Conservation (phyloP, 35 echinoderm and acorn worm genomes). For the Stichopus chloronotus region DNA sequence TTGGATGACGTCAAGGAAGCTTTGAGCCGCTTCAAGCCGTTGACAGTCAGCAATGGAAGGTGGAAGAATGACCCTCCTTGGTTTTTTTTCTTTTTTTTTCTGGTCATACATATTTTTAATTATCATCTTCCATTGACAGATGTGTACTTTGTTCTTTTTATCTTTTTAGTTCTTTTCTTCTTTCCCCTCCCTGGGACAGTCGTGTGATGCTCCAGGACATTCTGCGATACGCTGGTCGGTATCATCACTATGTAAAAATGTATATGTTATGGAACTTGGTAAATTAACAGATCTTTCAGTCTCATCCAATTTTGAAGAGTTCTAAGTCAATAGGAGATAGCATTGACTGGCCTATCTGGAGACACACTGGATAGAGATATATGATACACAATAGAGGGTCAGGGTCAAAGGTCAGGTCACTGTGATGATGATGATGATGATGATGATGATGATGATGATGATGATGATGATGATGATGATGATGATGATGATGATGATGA, state of each 20-base stretch:
- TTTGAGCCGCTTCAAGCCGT: neutral
- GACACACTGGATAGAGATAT: neutral
- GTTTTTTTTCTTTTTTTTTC: neutral
- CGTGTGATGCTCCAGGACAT: neutral
- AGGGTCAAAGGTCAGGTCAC: neutral
- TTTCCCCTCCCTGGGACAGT: neutral
- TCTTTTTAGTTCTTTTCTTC: neutral
- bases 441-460: conserved; percentile 22
- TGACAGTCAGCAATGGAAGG: neutral
- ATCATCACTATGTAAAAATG: conserved; percentile 21
- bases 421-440: neutral
- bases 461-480: conserved; percentile 28
- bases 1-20: neutral
- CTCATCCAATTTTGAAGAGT: neutral
- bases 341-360: neutral
- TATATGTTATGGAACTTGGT: conserved; percentile 42
- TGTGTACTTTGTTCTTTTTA: neutral
- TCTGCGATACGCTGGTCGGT: neutral
- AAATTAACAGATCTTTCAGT: neutral
- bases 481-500: neutral
- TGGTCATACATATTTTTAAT: conserved; percentile 1
- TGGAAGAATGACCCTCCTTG: neutral
- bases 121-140: conserved; percentile 44
- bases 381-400: neutral
- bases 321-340: neutral